phyloP scores from a whole-genome alignment of 2,113 vertebrate species.

The Tachysurus fulvidraco region DNA sequence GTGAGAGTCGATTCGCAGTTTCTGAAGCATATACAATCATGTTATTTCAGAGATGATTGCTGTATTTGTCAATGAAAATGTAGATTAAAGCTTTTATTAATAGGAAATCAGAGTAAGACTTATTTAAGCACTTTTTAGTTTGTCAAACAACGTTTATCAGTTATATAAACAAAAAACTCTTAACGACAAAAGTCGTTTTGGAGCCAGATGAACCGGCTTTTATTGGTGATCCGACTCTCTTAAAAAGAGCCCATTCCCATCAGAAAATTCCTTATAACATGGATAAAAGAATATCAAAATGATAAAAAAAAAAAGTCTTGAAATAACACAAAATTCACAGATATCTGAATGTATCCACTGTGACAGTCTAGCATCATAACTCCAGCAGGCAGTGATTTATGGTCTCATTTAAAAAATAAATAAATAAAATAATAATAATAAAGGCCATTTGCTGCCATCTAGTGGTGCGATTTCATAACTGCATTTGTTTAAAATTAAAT shows the following conservation, averaged over 20 bases:
- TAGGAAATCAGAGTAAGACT: background rate
- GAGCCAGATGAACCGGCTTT: background rate
- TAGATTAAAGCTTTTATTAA: background rate
- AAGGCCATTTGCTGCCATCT: constrained; percentile 53
- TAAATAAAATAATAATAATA: background rate
- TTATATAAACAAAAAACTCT: background rate
- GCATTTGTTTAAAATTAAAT: background rate
- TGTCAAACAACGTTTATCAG: background rate
- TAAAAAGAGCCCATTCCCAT: background rate
- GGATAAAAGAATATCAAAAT: background rate
- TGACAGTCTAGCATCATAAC: background rate
- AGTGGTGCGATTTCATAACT: constrained; percentile 31
- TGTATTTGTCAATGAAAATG: background rate
- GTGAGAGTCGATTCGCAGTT: background rate
- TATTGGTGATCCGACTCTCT: background rate
- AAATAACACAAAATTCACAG: background rate
- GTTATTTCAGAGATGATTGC: no score
- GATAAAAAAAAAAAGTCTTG: background rate
- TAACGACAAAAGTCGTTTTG: background rate
- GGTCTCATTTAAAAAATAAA: background rate
- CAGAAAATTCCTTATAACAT: background rate
- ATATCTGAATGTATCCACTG: background rate
- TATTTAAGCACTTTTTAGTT: background rate
- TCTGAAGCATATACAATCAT: background rate
- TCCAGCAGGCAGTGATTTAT: constrained; percentile 28